These are phyloP conservation scores for Sesamia nonagrioides DNA, from an alignment of 1,140 invertebrate species.

Conservation along the genomic window DNA sequence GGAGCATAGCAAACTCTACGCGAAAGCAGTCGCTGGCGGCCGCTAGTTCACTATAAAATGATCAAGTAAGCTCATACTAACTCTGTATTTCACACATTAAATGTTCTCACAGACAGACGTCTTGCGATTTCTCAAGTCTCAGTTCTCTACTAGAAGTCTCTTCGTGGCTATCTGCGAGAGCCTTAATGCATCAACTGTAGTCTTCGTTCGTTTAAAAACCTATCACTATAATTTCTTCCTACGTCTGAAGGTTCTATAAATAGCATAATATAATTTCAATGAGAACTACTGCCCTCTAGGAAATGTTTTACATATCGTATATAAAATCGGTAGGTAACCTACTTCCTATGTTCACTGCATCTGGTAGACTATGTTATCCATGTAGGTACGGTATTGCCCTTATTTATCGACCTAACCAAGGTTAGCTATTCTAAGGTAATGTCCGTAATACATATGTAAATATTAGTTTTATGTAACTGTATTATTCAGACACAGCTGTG, in stretches of 20 bases:
- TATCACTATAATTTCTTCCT: background rate
- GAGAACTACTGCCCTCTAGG: background rate
- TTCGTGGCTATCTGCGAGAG: too few relatives aligned
- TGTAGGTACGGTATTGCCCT: conserved; percentile 15
- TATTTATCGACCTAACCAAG: conserved; percentile 16
- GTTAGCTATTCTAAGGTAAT: conserved; percentile 11
- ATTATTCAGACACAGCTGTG: too few relatives aligned
- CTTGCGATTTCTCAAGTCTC: too few relatives aligned
- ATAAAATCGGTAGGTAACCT: background rate
- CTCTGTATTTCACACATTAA: too few relatives aligned
- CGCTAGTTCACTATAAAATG: too few relatives aligned
- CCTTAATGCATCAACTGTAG: background rate
- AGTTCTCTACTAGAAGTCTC: too few relatives aligned
- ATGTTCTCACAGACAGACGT: too few relatives aligned
- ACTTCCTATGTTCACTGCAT: background rate
- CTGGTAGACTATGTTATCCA: conserved; percentile 1
- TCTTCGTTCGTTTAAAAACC: background rate
- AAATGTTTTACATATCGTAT: conserved; percentile 13
- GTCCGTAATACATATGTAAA: background rate
- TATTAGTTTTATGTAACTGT: too few relatives aligned
- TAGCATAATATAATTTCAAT: background rate
- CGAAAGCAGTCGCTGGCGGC: too few relatives aligned
- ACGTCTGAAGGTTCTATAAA: background rate
- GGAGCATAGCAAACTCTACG: too few relatives aligned
- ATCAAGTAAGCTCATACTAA: too few relatives aligned